Percentiles rank a stretch among this genome's conserved stretches.
Conservation (phyloP, 2,797 vertebrate genomes). For the Eleutherodactylus coqui region DNA sequence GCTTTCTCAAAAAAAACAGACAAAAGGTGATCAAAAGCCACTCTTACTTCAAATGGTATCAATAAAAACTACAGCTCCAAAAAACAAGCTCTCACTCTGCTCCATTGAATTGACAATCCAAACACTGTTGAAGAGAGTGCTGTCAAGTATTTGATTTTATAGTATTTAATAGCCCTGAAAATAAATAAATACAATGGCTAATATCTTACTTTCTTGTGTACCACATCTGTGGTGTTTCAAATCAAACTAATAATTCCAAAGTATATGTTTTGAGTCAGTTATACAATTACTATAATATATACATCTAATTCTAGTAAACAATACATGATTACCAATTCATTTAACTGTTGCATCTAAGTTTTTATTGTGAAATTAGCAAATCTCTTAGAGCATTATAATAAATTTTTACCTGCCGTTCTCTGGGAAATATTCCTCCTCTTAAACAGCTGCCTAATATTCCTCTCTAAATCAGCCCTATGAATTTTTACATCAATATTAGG, state of each 20-base stretch:
- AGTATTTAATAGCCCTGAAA: slow-evolving; percentile 43
- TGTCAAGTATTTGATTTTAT: no score
- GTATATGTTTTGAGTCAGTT: slow-evolving; percentile 24
- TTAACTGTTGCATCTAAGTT: slow-evolving; percentile 47
- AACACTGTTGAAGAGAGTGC: no score
- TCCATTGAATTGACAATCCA: not conserved
- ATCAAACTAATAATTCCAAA: slow-evolving; percentile 10
- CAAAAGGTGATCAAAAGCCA: no score
- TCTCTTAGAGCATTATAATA: slow-evolving; percentile 66
- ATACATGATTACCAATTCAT: slow-evolving; percentile 55
- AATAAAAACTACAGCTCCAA: no score
- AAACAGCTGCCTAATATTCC: slow-evolving; percentile 71
- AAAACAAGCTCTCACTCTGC: not conserved
- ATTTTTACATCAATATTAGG: slow-evolving; percentile 71
- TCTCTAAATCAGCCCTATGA: slow-evolving; percentile 68
- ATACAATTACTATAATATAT: slow-evolving; percentile 47
- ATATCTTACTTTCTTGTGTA: slow-evolving; percentile 20
- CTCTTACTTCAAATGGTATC: no score
- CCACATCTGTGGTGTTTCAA: slow-evolving; percentile 23
- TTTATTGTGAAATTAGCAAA: slow-evolving; percentile 68
- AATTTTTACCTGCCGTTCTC: slow-evolving; percentile 63
- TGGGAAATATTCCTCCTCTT: slow-evolving; percentile 67
- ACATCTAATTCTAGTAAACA: slow-evolving; percentile 45
- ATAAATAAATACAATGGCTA: slow-evolving; percentile 21
- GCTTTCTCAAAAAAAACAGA: no score